Base-by-base conservation (phyloP, 2,113 vertebrate species). In the Amphiprion ocellaris region DNA sequence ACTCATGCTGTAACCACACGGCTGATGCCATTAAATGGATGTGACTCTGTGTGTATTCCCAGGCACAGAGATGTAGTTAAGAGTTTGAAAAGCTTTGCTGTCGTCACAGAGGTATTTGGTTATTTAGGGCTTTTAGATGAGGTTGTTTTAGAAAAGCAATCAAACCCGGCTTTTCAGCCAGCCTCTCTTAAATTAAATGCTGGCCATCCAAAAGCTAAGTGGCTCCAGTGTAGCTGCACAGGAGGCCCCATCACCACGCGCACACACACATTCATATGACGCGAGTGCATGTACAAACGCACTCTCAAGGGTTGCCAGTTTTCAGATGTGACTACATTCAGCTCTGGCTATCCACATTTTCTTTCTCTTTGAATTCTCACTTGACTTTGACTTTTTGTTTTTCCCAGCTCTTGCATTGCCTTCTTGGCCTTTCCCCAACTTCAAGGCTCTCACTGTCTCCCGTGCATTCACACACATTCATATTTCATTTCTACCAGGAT, bases 141-240 rank as follows among this genome's bases (percentile, higher is more conserved):
- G 72, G 70, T 72, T 88, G 75, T 82, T 89, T 77, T 39, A 84
- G 84, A 88, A 81, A 86, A 86, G 89, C 83, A 85, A 86, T 90
- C 84, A 84, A 88, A 88, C 30, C 21, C 2, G 76, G 69, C 85
- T 89, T 88, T 89, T 92, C 87, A 77, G 49, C 37, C 2, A 0
- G 72, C 61, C 76, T 81, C 77, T 88, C 56, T 59, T 80, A 82
- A 82, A 82, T 79, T 44, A 85, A 80, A 84, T 33, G 80, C 74
- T 65, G 19, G 33, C 74, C 72, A 68, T 82, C 79, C 73, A 81
- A 87, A 87, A 87, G 81, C 76, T 83, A 76, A 90, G 89, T 84
- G 86, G 90, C 83, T 81, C 79, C 83, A 82, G 77, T 4, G 16
- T 33, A 66, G 46, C 74, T 75, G 69, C 75, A 64, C 10, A 1